Base-by-base conservation (phyloP, 2,113 vertebrate genomes). In the Cariama cristata region DNA sequence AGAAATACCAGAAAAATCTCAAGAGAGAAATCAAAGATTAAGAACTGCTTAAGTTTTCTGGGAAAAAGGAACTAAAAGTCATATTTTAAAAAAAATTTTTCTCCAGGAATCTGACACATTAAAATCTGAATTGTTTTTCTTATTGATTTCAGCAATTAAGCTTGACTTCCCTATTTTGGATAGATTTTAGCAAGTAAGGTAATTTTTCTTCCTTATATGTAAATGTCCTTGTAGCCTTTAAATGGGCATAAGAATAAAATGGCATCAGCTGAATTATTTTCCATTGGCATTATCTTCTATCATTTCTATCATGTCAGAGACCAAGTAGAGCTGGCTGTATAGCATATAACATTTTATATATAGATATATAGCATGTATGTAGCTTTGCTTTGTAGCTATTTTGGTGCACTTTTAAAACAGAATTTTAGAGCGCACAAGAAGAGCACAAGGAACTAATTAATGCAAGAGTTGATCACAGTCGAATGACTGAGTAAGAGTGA, bases 181-280 rank as follows among this genome's bases (percentile, higher is more conserved):
- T 56, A 5, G 64, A 21, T 60, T 42, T 55, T 76, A 88, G 6
- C 4, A 56, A 40, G 14, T 22, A 67, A 68, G 17, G 4, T 50
- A 45, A 32, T 0, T 30, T 68, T 88, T 21, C 8, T 58, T 66
- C 14, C 7, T 53, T 2, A 0, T 38, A 32, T 20, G 4, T 38
- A 56, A 67, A 32, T 20, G 13, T 33, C 8, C 7, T 53, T 63
- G 8, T 23, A 58, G 23, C 5, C 40, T 53, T 89, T 53, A 66
- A 62, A 18, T 44, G 50, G 8, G 4, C 9, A 20, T 38, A 67
- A 73, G 55, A 84, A 74, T 45, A 64, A 73, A 89, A 62, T 30
- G 1, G 1, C 16, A 56, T 47, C 30, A 33, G 23, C 5, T 35
- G 8, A 71, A 47, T 15, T 82, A 52, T 59, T 81, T 82, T 52